Evolutionary conservation across 2,113 vertebrate genomes (phyloP).

Genomic region (Hymenochirus boettgeri): DNA sequence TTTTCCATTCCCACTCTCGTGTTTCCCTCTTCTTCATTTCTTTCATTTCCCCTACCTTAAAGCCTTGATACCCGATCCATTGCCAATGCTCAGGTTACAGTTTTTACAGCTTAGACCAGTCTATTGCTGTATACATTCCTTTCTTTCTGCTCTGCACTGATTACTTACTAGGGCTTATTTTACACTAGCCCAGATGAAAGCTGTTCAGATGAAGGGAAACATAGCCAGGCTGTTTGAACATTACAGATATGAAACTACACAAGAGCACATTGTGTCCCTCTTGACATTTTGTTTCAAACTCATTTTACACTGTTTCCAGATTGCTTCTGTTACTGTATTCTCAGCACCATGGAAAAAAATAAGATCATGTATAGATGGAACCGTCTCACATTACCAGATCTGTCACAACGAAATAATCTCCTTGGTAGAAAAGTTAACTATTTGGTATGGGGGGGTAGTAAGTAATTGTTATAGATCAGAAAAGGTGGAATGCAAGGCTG

Average conservation of each 20-base stretch:
- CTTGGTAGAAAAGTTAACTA: neutral
- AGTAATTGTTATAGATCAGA: too few species aligned
- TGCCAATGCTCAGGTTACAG: slow-evolving; percentile 86
- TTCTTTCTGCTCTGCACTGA: slow-evolving; percentile 86
- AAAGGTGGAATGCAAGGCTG: too few species aligned
- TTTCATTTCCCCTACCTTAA: slow-evolving; percentile 95
- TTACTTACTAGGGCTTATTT: slow-evolving; percentile 95
- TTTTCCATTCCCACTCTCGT: slow-evolving; percentile 80
- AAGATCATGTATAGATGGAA: neutral
- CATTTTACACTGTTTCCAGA: slow-evolving; percentile 15
- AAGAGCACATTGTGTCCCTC: slow-evolving; percentile 86
- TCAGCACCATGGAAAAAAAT: slow-evolving; percentile 21
- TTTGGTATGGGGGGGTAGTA: neutral
- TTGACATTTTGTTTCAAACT: slow-evolving; percentile 58
- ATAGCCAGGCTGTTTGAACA: slow-evolving; percentile 83
- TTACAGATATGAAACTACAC: slow-evolving; percentile 81
- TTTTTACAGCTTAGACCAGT: slow-evolving; percentile 98
- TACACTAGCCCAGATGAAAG: slow-evolving; percentile 94
- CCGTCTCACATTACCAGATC: neutral
- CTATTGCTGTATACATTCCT: slow-evolving; percentile 98
- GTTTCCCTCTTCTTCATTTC: slow-evolving; percentile 68
- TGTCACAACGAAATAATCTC: neutral
- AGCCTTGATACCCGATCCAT: slow-evolving; percentile 96
- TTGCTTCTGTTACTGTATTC: slow-evolving; percentile 51
- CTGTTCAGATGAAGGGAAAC: slow-evolving; percentile 89